Evolutionary conservation across 2,797 vertebrate species (phyloP).

Genomic region (Lithobates pipiens): DNA sequence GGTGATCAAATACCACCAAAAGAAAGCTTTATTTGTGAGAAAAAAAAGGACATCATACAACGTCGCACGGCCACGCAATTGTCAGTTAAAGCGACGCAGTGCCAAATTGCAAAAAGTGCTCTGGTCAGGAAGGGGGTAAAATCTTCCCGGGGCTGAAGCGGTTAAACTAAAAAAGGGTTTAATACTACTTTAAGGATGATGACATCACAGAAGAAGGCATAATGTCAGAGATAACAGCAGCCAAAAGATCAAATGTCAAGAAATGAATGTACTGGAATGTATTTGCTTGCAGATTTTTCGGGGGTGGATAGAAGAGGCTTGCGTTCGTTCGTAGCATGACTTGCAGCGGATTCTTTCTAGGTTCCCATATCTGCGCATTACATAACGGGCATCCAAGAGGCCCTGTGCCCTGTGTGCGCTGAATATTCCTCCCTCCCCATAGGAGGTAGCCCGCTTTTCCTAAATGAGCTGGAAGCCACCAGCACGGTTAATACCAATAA

Average conservation of each 20-base stretch:
- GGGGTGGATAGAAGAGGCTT: neutral
- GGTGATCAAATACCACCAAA: too few relatives aligned
- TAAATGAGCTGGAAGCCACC: conserved; percentile 84
- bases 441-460: conserved; percentile 81
- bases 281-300: neutral
- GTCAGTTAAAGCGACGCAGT: too few relatives aligned
- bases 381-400: neutral
- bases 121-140: too few relatives aligned
- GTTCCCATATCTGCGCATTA: neutral
- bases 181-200: neutral
- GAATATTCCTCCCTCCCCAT: conserved; percentile 56
- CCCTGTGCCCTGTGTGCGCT: neutral
- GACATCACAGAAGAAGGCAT: neutral
- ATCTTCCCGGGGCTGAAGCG: too few relatives aligned
- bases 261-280: neutral
- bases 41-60: too few relatives aligned
- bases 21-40: too few relatives aligned
- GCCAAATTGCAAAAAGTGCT: too few relatives aligned
- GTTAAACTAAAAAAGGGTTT: too few relatives aligned
- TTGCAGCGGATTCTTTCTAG: neutral
- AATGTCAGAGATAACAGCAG: neutral
- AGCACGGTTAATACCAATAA: conserved; percentile 86
- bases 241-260: neutral
- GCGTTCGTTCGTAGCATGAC: conserved; percentile 19
- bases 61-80: too few relatives aligned